Evolutionary conservation across 2,888 invertebrate species (phyloP), one percentile per base, ranked within the genome.

Genomic region (Axea sp.): DNA sequence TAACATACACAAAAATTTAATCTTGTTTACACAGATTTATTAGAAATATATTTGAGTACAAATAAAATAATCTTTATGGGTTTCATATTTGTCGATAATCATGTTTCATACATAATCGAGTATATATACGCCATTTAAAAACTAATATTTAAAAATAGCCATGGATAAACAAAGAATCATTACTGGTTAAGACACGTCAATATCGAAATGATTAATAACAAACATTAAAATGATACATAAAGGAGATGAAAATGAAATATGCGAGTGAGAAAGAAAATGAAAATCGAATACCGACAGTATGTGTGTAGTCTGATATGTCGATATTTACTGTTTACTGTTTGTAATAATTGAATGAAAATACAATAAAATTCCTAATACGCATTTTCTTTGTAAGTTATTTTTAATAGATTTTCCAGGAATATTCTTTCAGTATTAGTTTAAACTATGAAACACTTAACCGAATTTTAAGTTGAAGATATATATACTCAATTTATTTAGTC

Each of bases 271-370:
- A 19, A 7, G n/a, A n/a, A n/a, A n/a, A n/a, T n/a, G n/a, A n/a
- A n/a, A n/a, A n/a, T n/a, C n/a, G n/a, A n/a, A n/a, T n/a, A 22
- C 19, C 9, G 39, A 45, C 7, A 28, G 57, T 15, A 3, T 33
- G 49, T 71, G 59, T 47, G 57, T n/a, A n/a, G 51, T 65, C 43
- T 28, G 69, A 57, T 57, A 83, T 81, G 84, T 85, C 80, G 81
- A 78, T 85, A 86, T 82, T 85, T 80, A 81, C 82, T 86, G 85
- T 86, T 85, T 82, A 84, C 82, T 86, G 85, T 86, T 86, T 86
- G 85, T 86, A 86, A 84, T 80, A 78, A 79, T 81, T 77, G 79
- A 81, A 75, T 79, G 78, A 82, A 80, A 78, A 84, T 81, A 84
- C 80, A 84, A 84, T n/a, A n/a, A n/a, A n/a, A n/a, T n/a, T n/a